Evolutionary conservation across 23 tunicate species (phyloP), one percentile per base, ranked within the genome.

Genomic region (Ciona savignyi): DNA sequence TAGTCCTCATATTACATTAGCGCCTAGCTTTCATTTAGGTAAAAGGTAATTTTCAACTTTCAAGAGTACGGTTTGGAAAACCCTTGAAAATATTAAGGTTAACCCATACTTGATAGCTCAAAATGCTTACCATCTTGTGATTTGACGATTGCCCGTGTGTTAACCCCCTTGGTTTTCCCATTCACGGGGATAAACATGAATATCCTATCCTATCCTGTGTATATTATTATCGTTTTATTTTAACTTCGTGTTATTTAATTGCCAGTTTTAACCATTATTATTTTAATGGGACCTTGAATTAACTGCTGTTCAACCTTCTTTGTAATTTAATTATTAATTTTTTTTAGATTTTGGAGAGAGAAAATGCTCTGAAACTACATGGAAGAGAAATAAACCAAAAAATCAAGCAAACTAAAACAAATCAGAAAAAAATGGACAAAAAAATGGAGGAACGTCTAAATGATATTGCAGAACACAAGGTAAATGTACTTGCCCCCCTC

Each of bases 381-480:
- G 75, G 75, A 19, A 35, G 67, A 3, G 73, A 77, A 73, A 82
- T 74, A 21, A 66, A 70, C 1, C 66, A 56, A 28, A 88, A 67
- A 72, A 77, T 77, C 30, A 32, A 71, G 25, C 79, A 82, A 51
- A 88, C 96, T 30, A 81, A 73, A 35, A 32, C 65, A 65, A 81
- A 88, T 26, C 84, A 71, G 74, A 80, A 81, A 67, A 64, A 66
- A 49, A 30, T 81, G 26, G 77, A 77, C 31, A 63, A 56, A 27
- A 60, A 88, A 60, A 72, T 23, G 0, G 96, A 88, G 29, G 87
- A 81, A 26, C 71, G 73, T 25, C 32, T 75, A 63, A 76, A 82
- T 26, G 70, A 83, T 0, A 73, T 88, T 15, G 87, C 86, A 0
- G 77, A 72, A 20, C 78, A 88, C 32, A 81, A 77, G 82, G 96